Conservation (phyloP, 2,797 vertebrate genomes). For the Podarcis siculus region DNA sequence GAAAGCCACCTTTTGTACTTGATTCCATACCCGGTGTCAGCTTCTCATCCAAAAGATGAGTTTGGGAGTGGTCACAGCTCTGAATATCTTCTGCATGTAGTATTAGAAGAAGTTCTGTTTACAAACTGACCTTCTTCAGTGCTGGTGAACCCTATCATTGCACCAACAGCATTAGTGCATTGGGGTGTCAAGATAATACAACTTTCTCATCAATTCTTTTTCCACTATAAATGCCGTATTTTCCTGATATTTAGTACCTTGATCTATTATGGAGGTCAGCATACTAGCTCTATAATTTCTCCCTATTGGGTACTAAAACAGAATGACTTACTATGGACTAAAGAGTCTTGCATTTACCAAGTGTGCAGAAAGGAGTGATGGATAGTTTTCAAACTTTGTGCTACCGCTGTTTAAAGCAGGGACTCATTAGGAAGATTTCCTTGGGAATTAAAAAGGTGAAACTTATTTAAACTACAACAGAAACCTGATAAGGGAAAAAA, state of each 20-base stretch:
- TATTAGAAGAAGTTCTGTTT: background rate
- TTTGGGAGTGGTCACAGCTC: background rate
- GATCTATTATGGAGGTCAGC: conserved; percentile 50
- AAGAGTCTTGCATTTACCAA: conserved; percentile 5
- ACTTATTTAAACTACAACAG: background rate
- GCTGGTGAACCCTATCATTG: background rate
- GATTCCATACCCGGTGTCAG: background rate
- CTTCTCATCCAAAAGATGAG: background rate
- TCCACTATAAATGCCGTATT: conserved; percentile 14
- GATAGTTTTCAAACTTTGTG: background rate
- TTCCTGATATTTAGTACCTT: conserved; percentile 46
- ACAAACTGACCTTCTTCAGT: background rate
- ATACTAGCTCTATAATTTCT: conserved; percentile 39
- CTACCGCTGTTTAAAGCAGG: background rate
- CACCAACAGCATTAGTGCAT: background rate
- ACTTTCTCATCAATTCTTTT: conserved; percentile 44
- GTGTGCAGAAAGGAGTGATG: conserved; percentile 18
- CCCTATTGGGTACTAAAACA: background rate
- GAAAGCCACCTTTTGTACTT: background rate
- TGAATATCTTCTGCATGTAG: background rate
- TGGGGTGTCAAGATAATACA: background rate
- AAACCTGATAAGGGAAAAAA: background rate
- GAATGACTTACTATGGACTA: conserved; percentile 38
- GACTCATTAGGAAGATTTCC: background rate
- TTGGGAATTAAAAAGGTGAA: no score